Evolutionary conservation across 2,113 vertebrate genomes (phyloP), one percentile per base, ranked within the genome.

Genomic region (Istiophorus platypterus): DNA sequence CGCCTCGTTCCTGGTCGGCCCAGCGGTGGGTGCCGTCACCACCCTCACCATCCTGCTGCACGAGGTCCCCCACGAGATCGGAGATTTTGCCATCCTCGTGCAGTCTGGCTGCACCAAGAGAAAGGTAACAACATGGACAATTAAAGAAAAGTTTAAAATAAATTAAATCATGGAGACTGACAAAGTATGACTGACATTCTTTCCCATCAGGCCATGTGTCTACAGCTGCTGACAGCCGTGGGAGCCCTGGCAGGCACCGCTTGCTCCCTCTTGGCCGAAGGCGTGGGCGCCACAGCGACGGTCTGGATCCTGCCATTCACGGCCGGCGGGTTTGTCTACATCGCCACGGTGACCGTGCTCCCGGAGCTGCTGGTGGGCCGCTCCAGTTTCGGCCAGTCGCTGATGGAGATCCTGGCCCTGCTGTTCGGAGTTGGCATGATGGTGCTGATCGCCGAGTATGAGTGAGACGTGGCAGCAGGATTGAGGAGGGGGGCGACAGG

Each of bases 291-390:
- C 0, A 83, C 96, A 0, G 97, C 97, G 0, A 97, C 96, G 0
- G 93, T 96, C 85, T 98, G 97, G 97, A 95, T 98, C 86, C 93
- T 98, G 68, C 97, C 97, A 0, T 98, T 98, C 92, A 98, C 97
- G 0, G 97, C 97, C 0, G 97, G 97, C 0, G 97, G 97, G 5
- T 98, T 98, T 49, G 95, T 98, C 80, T 98, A 98, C 71, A 96
- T 98, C 71, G 97, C 97, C 76, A 98, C 97, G 0, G 97, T 98
- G 78, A 97, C 97, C 0, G 97, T 98, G 76, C 94, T 98, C 47
- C 97, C 97, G 0, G 97, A 98, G 89, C 96, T 98, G 76, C 92
- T 98, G 87, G 95, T 91, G 1, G 97, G 97, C 6, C 93, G 93
- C 76, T 95, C 96, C 0, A 95, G 95, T 5, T 95, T 96, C 1